phyloP scores from a whole-genome alignment of 2,888 invertebrate species.

The Gastracanthus pulcherrimus region DNA sequence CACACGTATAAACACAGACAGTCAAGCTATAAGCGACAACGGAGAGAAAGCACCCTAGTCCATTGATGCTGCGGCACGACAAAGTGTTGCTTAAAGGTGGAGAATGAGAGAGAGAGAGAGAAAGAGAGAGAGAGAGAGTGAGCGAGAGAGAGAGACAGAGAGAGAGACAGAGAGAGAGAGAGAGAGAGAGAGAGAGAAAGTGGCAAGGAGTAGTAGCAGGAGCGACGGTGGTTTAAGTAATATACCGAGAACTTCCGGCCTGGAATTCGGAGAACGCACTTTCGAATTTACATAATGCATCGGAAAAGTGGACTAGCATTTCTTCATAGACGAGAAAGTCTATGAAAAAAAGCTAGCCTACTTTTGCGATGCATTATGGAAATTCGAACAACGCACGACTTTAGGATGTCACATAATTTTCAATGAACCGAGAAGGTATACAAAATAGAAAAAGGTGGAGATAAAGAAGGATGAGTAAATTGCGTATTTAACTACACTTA shows the following conservation, averaged over 20 bases:
- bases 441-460: no score
- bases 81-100: conserved; percentile 42
- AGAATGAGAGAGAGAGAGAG: no score
- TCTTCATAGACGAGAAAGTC: background rate
- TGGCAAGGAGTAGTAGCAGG: background rate
- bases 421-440: no score
- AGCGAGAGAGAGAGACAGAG: no score
- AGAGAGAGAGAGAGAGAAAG: background rate
- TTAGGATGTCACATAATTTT: no score
- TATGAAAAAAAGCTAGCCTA: no score
- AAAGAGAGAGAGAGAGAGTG: no score
- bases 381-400: no score
- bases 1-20: background rate
- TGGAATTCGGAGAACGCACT: conserved; percentile 36
- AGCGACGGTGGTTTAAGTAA: conserved; percentile 16
- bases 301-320: background rate
- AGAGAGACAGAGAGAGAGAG: background rate
- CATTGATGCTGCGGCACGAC: no score
- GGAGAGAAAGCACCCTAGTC: background rate
- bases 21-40: background rate
- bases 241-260: conserved; percentile 36
- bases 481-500: no score
- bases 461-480: no score
- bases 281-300: conserved; percentile 42
- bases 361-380: no score